Evolutionary conservation across 2,113 vertebrate genomes (phyloP).

Genomic region (Syngnathus floridae): DNA sequence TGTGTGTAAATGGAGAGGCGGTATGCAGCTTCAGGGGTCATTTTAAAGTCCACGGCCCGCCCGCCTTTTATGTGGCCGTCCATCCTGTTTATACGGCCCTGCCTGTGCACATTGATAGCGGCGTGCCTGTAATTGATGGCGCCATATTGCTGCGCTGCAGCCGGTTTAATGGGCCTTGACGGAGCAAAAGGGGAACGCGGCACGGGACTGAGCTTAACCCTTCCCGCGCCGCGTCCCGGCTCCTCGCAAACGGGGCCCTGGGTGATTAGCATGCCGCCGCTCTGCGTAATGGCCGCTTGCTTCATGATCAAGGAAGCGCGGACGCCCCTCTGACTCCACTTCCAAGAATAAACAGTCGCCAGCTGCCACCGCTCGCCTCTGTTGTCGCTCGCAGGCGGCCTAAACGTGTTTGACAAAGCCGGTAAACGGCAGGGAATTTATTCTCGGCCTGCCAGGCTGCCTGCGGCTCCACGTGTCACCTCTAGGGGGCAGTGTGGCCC

Average conservation of each 20-base stretch:
- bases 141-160: slow-evolving; percentile 76
- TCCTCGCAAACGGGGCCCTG: slow-evolving; percentile 25
- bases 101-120: slow-evolving; percentile 68
- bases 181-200: slow-evolving; percentile 65
- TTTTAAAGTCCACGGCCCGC: slow-evolving; percentile 13
- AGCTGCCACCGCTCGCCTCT: slow-evolving; percentile 43
- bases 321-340: slow-evolving; percentile 51
- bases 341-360: slow-evolving; percentile 49
- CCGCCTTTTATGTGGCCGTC: slow-evolving; percentile 74
- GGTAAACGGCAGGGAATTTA: slow-evolving; percentile 53
- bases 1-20: slow-evolving; percentile 16
- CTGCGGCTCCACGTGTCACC: slow-evolving; percentile 20
- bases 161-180: slow-evolving; percentile 77
- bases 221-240: slow-evolving; percentile 30
- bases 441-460: slow-evolving; percentile 27
- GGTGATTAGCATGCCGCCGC: slow-evolving; percentile 52
- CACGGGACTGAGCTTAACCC: slow-evolving; percentile 66
- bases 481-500: slow-evolving; percentile 64
- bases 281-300: slow-evolving; percentile 41
- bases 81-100: slow-evolving; percentile 73
- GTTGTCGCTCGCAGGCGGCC: slow-evolving; percentile 43
- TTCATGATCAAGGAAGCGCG: slow-evolving; percentile 50
- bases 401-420: slow-evolving; percentile 61
- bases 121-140: slow-evolving; percentile 73
- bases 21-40: neutral